Conservation (phyloP, 2,888 invertebrate genomes). For the Phalera bucephala region DNA sequence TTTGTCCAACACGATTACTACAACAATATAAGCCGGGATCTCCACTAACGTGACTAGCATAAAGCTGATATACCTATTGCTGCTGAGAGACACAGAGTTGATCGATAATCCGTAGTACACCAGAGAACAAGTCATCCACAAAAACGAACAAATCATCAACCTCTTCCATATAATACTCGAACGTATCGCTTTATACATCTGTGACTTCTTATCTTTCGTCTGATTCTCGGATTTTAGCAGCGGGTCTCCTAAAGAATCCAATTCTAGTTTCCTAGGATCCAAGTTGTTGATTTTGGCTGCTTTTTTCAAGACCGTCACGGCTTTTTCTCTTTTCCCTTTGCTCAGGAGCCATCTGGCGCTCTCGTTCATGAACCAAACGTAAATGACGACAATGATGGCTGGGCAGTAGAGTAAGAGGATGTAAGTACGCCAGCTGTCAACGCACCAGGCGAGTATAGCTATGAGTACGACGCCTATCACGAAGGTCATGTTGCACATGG, state of each 20-base stretch:
- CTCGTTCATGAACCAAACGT: conserved; percentile 89
- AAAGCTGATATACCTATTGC: conserved; percentile 90
- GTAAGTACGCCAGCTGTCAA: conserved; percentile 88
- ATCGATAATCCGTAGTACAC: conserved; percentile 92
- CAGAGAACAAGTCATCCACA: conserved; percentile 91
- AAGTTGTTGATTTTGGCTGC: conserved; percentile 86
- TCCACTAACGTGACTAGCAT: conserved; percentile 86
- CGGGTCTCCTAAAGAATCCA: conserved; percentile 71
- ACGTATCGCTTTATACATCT: conserved; percentile 75
- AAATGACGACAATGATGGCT: conserved; percentile 85
- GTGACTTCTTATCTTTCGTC: conserved; percentile 61
- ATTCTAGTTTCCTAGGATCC: conserved; percentile 70
- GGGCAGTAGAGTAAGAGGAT: conserved; percentile 88
- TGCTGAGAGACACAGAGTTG: conserved; percentile 88
- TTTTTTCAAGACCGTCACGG: conserved; percentile 83
- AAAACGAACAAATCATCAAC: conserved; percentile 86
- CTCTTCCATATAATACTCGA: conserved; percentile 83
- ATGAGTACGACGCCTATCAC: conserved; percentile 88
- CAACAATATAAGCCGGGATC: conserved; percentile 88
- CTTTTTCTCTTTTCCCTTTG: conserved; percentile 86
- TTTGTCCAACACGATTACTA: conserved; percentile 85
- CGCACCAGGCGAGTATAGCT: conserved; percentile 87
- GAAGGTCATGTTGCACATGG: conserved; percentile 89
- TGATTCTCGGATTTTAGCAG: conserved; percentile 56
- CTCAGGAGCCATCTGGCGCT: conserved; percentile 91